Percentiles rank a stretch among this genome's conserved stretches.
phyloP scores from a whole-genome alignment of 1,140 invertebrate genomes.

The Platorchestia sp. region DNA sequence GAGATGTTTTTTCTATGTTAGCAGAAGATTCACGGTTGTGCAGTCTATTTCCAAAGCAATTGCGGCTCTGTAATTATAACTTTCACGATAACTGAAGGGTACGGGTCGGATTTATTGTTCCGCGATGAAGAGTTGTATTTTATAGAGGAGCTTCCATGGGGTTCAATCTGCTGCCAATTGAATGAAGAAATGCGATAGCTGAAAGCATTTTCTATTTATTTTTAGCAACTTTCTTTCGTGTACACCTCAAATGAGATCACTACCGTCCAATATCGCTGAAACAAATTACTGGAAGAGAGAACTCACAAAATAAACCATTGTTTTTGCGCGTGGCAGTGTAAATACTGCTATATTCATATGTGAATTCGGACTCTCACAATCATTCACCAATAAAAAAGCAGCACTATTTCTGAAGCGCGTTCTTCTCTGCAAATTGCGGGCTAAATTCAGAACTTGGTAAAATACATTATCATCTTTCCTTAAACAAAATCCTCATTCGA shows the following conservation, averaged over 20 bases:
- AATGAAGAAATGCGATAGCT: neutral
- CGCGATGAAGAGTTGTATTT: no score
- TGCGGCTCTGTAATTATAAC: neutral
- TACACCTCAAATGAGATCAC: neutral
- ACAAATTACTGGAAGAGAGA: neutral
- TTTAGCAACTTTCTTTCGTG: neutral
- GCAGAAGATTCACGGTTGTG: neutral
- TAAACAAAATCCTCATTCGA: no score
- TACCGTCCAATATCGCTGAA: neutral
- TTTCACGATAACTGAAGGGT: neutral
- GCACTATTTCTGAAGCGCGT: no score
- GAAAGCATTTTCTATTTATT: neutral
- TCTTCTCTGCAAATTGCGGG: no score
- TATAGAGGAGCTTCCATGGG: no score
- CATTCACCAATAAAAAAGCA: no score
- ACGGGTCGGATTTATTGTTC: neutral
- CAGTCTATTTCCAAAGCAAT: neutral
- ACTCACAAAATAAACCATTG: no score
- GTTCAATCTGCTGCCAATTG: neutral
- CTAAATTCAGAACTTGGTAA: no score
- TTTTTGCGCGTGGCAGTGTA: no score
- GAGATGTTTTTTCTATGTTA: neutral
- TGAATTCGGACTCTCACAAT: no score
- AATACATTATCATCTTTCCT: no score
- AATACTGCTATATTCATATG: neutral